Percentiles rank a stretch among this genome's conserved stretches.
phyloP scores from a whole-genome alignment of 2,797 vertebrate genomes.

The Poliocrania exsul region DNA sequence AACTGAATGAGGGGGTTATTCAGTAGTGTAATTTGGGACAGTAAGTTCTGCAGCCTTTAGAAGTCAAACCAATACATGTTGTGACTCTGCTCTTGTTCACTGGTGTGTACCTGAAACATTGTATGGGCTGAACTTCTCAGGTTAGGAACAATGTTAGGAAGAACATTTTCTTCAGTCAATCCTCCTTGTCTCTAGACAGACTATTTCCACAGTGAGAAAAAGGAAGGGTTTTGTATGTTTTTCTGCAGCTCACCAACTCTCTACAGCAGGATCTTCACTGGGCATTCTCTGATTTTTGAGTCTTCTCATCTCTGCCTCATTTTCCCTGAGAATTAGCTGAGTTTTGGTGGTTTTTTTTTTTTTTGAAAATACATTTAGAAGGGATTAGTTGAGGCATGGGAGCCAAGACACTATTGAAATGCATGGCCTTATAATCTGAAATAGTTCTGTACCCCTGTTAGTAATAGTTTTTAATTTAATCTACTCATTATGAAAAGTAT shows the following conservation, averaged over 20 bases:
- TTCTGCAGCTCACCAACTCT: neutral
- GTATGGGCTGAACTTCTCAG: neutral
- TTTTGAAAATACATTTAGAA: neutral
- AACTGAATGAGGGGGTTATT: conserved; percentile 28
- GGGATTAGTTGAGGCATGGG: neutral
- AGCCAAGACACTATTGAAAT: neutral
- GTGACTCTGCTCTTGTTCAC: neutral
- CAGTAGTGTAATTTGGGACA: conserved; percentile 13
- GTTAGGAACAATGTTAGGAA: neutral
- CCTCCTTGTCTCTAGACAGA: neutral
- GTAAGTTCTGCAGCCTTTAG: conserved; percentile 45
- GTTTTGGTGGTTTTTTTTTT: neutral
- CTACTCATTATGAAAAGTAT: neutral
- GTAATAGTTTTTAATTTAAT: neutral
- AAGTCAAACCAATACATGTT: conserved; percentile 32
- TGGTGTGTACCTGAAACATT: neutral
- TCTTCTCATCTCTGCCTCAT: neutral
- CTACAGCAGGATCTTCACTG: neutral
- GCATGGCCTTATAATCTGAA: neutral
- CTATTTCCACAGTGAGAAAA: conserved; percentile 3
- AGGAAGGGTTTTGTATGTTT: neutral
- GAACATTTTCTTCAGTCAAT: neutral
- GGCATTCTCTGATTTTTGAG: neutral
- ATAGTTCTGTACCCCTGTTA: neutral
- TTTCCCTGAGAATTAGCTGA: neutral